Evolutionary conservation across 1,140 invertebrate genomes (phyloP).

Genomic region (Ctenoplectra terminalis): DNA sequence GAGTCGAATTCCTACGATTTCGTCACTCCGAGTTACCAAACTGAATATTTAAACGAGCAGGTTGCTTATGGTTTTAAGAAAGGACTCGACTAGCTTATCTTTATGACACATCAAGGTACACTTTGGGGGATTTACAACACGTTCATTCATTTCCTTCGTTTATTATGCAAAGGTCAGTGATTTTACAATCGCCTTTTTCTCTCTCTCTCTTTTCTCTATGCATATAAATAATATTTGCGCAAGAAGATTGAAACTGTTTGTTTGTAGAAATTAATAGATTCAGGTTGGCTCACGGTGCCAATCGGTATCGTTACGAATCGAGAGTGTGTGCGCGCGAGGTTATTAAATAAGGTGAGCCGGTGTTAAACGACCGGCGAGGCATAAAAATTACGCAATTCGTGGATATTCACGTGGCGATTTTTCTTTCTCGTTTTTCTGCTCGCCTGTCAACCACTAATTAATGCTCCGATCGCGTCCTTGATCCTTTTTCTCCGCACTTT

Average conservation of each 20-base stretch:
- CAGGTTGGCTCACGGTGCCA: too few relatives aligned
- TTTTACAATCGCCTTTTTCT: too few relatives aligned
- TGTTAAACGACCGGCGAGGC: too few relatives aligned
- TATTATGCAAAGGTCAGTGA: not conserved
- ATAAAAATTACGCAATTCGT: too few relatives aligned
- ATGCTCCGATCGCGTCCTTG: slow-evolving; percentile 13
- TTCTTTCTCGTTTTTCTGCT: not conserved
- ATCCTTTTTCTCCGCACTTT: not conserved
- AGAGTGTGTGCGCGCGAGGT: too few relatives aligned
- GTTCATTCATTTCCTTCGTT: not conserved
- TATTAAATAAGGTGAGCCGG: too few relatives aligned
- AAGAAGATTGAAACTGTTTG: too few relatives aligned
- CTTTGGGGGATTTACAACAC: not conserved
- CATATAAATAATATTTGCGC: too few relatives aligned
- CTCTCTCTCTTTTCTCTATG: too few relatives aligned
- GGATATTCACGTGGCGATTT: too few relatives aligned
- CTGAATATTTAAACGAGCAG: not conserved
- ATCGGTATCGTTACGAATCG: too few relatives aligned
- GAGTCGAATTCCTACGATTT: not conserved
- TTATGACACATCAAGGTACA: not conserved
- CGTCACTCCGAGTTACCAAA: not conserved
- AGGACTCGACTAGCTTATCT: not conserved
- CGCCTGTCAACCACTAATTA: slow-evolving; percentile 4
- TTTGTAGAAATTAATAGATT: too few relatives aligned
- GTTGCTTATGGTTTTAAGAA: not conserved